Evolutionary conservation across 2,888 invertebrate genomes (phyloP), one percentile per base, ranked within the genome.

Genomic region (Apamea anceps): DNA sequence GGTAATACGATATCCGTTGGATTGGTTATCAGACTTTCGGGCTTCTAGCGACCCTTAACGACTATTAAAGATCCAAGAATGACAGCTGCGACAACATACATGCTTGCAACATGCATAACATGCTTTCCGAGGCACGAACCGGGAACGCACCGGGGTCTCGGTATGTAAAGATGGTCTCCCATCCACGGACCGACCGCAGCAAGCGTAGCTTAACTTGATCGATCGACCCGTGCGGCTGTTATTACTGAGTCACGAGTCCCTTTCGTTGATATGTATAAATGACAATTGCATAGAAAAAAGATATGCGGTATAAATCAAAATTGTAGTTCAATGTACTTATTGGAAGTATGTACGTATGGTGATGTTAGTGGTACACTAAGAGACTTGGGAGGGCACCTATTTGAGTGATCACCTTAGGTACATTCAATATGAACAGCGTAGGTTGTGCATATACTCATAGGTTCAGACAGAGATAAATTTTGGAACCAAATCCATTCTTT

Each of bases 381-480:
- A 32, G 32, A 32, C 32, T 32, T 32, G 32, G 32, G 32, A 1
- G 32, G 32, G 32, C 28, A 28, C 21, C 2, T 54, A n/a, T 37
- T 37, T 37, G 3, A 18, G 25, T 32, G 15, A 32, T 54, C 10
- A n/a, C 32, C 32, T 54, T 25, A 71, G 10, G 10, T 57, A 57
- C 25, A 25, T 57, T 57, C 25, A 57, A 25, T 57, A 57, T 10
- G 25, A 57, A 57, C 3, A 65, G 13, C 67, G 5, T n/a, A 51
- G 28, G 28, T 45, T 72, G 13, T 3, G 15, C 7, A n/a, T n/a
- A 8, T 13, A n/a, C 12, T 12, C 57, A 57, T n/a, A 65, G 2
- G n/a, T 37, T n/a, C 12, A 70, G 18, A 57, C 18, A 70, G 18
- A 57, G 25, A 73, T 57, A 76, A 48, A 48, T 21, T 62, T 76